Base-by-base conservation (phyloP, 2,797 vertebrate genomes). In the Silurus lanzhouensis region DNA sequence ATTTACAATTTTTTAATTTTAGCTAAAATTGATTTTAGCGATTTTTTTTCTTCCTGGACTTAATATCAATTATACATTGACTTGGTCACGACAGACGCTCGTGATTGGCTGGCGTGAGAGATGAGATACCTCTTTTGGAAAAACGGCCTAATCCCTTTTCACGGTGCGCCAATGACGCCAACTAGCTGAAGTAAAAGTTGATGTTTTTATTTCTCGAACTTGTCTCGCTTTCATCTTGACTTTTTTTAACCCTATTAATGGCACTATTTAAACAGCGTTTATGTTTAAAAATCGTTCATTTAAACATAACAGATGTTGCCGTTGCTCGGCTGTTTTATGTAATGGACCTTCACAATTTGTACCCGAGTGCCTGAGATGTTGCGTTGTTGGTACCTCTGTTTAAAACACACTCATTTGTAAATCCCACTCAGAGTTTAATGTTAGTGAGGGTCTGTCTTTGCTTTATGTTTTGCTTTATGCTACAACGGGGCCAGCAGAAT, bases 401-500 rank as follows among this genome's bases (percentile, higher is more conserved):
- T 63, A 64, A 13, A 10, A 79, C 77, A 46, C 75, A 57, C 48
- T 58, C 75, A 48, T 46, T n/a, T 72, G 20, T 72, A 48, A n/a
- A 31, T 19, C 38, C 74, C 20, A 61, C 14, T 12, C 6, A 77
- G 19, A 77, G 75, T 31, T 76, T 0, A 76, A 1, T 64, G 46
- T 25, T 64, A 25, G 22, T 25, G 78, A 58, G 20, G 79, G 64
- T 82, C 57, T 64, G 75, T 55, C 90, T 81, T 75, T 91, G 81
- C 80, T 87, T 44, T 85, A 89, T 91, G 87, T 90, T 91, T 27
- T 27, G 79, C 63, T 81, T 81, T 67, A 67, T 80, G 79, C 83
- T 90, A 90, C 88, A 22, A 10, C 90, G 92, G 94, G 93, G 92
- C 94, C 94, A 95, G 87, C 89, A 88, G 89, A 89, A 91, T 85